Evolutionary conservation across 2,113 vertebrate species (phyloP).

Genomic region (Raja brachyura): DNA sequence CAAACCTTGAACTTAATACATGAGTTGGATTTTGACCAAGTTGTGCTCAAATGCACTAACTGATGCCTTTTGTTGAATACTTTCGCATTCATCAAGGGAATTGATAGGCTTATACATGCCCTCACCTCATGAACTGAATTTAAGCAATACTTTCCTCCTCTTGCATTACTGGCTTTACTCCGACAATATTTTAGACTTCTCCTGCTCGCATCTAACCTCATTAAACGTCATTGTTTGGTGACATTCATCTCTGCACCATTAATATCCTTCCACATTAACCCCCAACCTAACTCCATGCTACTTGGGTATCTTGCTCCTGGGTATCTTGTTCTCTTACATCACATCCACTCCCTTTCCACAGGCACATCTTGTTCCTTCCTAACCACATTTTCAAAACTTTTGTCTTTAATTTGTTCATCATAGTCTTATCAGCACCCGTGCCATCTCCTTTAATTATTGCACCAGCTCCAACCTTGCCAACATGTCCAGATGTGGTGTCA

Average conservation of each 20-base stretch:
- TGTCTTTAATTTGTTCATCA: neutral
- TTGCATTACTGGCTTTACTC: neutral
- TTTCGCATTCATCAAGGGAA: neutral
- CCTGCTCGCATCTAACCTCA: neutral
- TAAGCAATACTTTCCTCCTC: neutral
- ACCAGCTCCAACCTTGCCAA: neutral
- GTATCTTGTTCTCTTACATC: neutral
- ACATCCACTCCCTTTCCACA: neutral
- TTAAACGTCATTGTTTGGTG: neutral
- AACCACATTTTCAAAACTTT: neutral
- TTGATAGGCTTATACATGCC: neutral
- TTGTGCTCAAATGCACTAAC: neutral
- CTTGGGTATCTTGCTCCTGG: neutral
- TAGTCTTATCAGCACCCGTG: neutral
- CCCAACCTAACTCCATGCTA: neutral
- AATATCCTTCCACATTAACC: neutral
- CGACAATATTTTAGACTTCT: neutral
- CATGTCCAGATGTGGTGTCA: neutral
- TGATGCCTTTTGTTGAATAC: slow-evolving; percentile 4
- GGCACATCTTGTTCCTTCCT: neutral
- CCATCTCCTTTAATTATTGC: neutral
- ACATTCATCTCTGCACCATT: neutral
- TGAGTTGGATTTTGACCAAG: slow-evolving; percentile 24
- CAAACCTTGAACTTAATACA: slow-evolving; percentile 9
- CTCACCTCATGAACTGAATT: neutral